Base-by-base conservation (phyloP, 2,888 invertebrate genomes). In the Drosophila borealis region DNA sequence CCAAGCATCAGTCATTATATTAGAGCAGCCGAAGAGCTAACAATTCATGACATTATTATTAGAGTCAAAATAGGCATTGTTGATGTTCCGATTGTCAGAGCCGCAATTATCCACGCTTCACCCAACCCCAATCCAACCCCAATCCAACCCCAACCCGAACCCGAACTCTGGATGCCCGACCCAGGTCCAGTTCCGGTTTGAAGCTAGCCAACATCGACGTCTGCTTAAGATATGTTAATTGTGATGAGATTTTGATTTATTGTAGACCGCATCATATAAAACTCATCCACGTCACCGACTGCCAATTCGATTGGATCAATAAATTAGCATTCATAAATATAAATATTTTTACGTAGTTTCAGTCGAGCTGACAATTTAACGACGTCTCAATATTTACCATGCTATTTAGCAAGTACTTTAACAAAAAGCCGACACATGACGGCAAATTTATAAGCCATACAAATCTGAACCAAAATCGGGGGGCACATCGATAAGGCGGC, bases 371-470 rank as follows among this genome's bases (percentile, higher is more conserved):
- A 63, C 57, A 59, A 76, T 82, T 83, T 79, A 88, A 71, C 70
- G 70, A 76, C 85, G 61, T 80, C 86, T 54, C 86, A 79, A 80
- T 86, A 88, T 83, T 88, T 77, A 66, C 70, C 45, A 68, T 45
- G 60, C 64, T 70, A 56, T 60, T 83, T 81, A 88, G 67, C 85
- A 51, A 62, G 57, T 57, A 53, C 50, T 62, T 64, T 45, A 59
- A 44, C 46, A 54, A 21, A 42, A 60, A 25, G 49, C 70, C 68
- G 59, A 53, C 57, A 55, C 25, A 54, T 60, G 77, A 41, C 53
- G 44, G 46, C 49, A 73, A 71, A 74, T 74, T 78, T 74, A 83
- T 66, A 71, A 51, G 51, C 67, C 45, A 55, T 70, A 80, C 83
- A 81, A 78, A 64, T 66, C 49, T 65, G 36, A 29, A 10, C 17